Conservation (phyloP, 2,113 vertebrate species). For the Lepus americanus region DNA sequence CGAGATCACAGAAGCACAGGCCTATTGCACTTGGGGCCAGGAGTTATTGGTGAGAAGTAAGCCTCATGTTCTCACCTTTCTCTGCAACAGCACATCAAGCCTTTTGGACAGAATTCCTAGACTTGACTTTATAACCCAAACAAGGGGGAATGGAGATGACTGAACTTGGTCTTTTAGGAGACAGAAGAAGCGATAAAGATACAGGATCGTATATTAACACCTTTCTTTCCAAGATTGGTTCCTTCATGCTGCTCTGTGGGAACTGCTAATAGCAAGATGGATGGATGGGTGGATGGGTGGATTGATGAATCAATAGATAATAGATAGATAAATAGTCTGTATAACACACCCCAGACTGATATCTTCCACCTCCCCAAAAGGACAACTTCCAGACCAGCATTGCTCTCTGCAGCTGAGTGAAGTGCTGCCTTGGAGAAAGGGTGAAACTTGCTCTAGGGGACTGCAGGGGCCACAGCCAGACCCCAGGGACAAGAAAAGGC, state of each 20-base stretch:
- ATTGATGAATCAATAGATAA: too few relatives aligned
- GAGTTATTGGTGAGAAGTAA: constrained; percentile 23
- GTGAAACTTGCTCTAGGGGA: neutral
- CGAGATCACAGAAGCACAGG: neutral
- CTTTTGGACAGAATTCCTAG: constrained; percentile 72
- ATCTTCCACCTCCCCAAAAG: neutral
- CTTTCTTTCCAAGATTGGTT: constrained; percentile 70
- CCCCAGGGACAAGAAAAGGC: neutral
- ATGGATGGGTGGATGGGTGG: too few relatives aligned
- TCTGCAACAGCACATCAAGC: constrained; percentile 44
- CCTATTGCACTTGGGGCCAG: neutral
- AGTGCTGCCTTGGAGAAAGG: rapidly evolving
- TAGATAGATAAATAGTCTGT: constrained; percentile 13
- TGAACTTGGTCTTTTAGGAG: constrained; percentile 76
- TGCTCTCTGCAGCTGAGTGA: neutral
- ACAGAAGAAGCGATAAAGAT: constrained; percentile 73
- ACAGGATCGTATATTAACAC: constrained; percentile 70
- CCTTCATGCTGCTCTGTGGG: constrained; percentile 65
- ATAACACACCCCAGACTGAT: constrained; percentile 31
- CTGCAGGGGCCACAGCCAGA: neutral
- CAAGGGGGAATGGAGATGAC: constrained; percentile 65
- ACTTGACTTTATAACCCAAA: constrained; percentile 73
- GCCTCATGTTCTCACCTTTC: constrained; percentile 63
- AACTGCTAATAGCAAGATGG: constrained; percentile 65
- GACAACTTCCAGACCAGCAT: neutral